These are phyloP conservation scores for Oryzias curvinotus DNA, from an alignment of 2,113 vertebrate genomes.

Conservation along the genomic window DNA sequence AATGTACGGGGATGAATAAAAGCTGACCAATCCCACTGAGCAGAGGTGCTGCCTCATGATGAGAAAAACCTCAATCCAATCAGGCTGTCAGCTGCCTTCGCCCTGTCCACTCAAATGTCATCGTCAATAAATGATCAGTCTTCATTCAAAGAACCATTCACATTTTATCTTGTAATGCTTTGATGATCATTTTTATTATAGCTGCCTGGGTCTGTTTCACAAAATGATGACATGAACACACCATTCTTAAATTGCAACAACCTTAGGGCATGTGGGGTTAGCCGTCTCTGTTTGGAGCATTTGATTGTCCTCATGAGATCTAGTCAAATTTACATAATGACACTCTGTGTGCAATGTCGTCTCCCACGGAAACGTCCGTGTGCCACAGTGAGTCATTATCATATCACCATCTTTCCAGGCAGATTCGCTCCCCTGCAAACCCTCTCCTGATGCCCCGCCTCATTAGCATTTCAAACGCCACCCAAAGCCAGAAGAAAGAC, in stretches of 20 bases:
- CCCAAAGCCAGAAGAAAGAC: slow-evolving; percentile 58
- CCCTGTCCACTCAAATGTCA: too few relatives aligned
- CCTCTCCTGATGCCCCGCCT: slow-evolving; percentile 58
- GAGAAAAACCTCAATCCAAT: too few relatives aligned
- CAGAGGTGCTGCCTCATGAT: too few relatives aligned
- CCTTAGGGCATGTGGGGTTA: slow-evolving; percentile 1
- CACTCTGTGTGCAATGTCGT: slow-evolving; percentile 27
- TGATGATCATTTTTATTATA: not conserved
- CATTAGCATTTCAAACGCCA: slow-evolving; percentile 75
- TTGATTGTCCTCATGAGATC: slow-evolving; percentile 12
- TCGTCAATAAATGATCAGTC: too few relatives aligned
- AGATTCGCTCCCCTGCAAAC: slow-evolving; percentile 51
- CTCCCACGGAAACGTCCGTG: slow-evolving; percentile 22
- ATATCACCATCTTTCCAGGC: slow-evolving; percentile 61
- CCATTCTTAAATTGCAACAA: not conserved
- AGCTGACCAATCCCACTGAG: too few relatives aligned
- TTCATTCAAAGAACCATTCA: not conserved
- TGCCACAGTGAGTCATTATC: slow-evolving; percentile 45
- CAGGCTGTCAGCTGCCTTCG: too few relatives aligned
- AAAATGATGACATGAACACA: not conserved
- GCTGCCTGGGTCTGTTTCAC: not conserved
- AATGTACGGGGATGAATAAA: too few relatives aligned
- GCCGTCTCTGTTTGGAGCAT: not conserved
- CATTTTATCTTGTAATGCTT: not conserved
- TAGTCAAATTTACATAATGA: slow-evolving; percentile 23